phyloP scores from a whole-genome alignment of 2,797 vertebrate genomes.

The Spondyliosoma cantharus region DNA sequence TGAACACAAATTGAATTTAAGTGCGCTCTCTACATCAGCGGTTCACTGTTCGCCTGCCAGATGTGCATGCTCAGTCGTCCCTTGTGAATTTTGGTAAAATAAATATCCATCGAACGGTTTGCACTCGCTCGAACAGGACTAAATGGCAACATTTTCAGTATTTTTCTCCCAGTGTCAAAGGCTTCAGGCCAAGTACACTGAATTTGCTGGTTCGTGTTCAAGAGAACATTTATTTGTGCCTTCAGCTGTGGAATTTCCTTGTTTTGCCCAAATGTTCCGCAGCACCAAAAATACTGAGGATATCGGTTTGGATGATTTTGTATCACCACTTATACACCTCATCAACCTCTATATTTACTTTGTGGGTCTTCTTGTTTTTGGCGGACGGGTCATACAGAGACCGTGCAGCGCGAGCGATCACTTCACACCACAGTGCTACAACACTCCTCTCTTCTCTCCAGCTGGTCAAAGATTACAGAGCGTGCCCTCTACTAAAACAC shows the following conservation, averaged over 20 bases:
- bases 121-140: slow-evolving; percentile 16
- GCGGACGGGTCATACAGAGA: slow-evolving; percentile 27
- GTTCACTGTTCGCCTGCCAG: slow-evolving; percentile 28
- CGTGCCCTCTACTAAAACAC: slow-evolving; percentile 43
- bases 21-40: slow-evolving; percentile 35
- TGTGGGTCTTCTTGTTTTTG: slow-evolving; percentile 54
- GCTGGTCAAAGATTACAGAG: slow-evolving; percentile 74
- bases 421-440: slow-evolving; percentile 56
- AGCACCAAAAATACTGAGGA: slow-evolving; percentile 22
- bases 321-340: slow-evolving; percentile 44
- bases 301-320: slow-evolving; percentile 26
- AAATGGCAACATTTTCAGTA: slow-evolving; percentile 15
- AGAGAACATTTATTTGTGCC: slow-evolving; percentile 42
- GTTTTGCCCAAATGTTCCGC: slow-evolving; percentile 31
- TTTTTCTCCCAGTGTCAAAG: slow-evolving; percentile 13
- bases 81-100: slow-evolving; percentile 41
- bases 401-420: slow-evolving; percentile 31
- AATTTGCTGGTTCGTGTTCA: slow-evolving; percentile 28
- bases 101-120: slow-evolving; percentile 23
- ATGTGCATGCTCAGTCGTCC: slow-evolving; percentile 30
- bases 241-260: slow-evolving; percentile 12
- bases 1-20: slow-evolving; percentile 32
- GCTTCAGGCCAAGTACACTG: slow-evolving; percentile 13
- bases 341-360: slow-evolving; percentile 49
- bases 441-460: slow-evolving; percentile 53